Percentiles rank a stretch among this genome's conserved stretches.
Conservation (phyloP, 2,113 vertebrate genomes). For the Scomber japonicus region DNA sequence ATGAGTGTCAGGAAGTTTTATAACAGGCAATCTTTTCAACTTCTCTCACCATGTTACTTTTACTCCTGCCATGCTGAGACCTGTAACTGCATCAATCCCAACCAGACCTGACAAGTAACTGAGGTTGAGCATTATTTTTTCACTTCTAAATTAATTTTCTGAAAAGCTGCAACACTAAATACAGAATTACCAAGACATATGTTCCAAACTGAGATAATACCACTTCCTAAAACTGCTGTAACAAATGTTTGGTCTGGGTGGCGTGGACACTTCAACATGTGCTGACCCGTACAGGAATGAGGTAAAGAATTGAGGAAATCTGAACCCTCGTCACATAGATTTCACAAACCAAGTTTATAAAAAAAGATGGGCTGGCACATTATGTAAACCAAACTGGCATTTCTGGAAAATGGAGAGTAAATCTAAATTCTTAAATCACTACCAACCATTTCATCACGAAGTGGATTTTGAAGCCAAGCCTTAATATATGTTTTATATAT, state of each 20-base stretch:
- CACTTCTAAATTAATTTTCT: not conserved
- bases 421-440: too few relatives aligned
- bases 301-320: slow-evolving; percentile 46
- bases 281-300: slow-evolving; percentile 51
- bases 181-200: not conserved
- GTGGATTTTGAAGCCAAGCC: too few relatives aligned
- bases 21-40: not conserved
- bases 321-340: not conserved
- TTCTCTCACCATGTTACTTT: not conserved
- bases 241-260: slow-evolving; percentile 19
- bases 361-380: not conserved
- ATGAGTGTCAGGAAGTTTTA: not conserved
- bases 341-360: not conserved
- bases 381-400: not conserved
- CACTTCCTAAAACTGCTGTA: slow-evolving; percentile 35
- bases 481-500: too few relatives aligned
- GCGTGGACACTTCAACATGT: slow-evolving; percentile 39
- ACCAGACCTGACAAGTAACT: too few relatives aligned
- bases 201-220: slow-evolving; percentile 5
- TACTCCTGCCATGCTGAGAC: not conserved
- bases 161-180: not conserved
- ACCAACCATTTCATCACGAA: too few relatives aligned
- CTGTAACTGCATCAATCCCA: not conserved
- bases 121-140: too few relatives aligned
- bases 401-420: too few relatives aligned